Evolutionary conservation across 2,797 vertebrate species (phyloP).

Genomic region (Anguilla megastoma): DNA sequence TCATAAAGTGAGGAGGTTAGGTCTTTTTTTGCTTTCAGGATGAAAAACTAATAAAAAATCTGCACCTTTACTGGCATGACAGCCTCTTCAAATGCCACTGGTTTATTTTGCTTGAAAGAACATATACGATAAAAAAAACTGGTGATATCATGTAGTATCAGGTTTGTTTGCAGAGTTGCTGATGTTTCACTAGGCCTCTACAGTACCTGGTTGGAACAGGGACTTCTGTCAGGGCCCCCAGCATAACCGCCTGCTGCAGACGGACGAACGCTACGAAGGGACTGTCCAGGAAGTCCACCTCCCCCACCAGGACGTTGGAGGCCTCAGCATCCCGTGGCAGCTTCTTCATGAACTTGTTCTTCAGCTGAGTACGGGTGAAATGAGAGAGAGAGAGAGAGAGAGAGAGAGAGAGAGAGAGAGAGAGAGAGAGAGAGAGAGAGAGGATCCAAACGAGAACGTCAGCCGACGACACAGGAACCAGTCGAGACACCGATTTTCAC

Average conservation of each 20-base stretch:
- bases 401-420: neutral
- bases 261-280: constrained; percentile 96
- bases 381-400: neutral
- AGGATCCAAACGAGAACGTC: neutral
- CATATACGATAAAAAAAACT: neutral
- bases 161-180: too few species aligned
- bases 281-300: constrained; percentile 91
- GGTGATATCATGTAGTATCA: neutral
- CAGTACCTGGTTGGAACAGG: constrained; percentile 92
- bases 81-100: neutral
- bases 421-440: neutral
- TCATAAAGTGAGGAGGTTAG: too few species aligned
- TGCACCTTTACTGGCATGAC: neutral
- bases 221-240: constrained; percentile 95
- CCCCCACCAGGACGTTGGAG: constrained; percentile 95
- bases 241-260: constrained; percentile 93
- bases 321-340: constrained; percentile 95
- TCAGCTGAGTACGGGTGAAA: constrained; percentile 73
- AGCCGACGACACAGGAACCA: neutral
- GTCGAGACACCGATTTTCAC: neutral
- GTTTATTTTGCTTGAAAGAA: neutral
- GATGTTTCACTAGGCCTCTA: constrained; percentile 39
- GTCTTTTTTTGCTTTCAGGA: too few species aligned
- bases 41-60: too few species aligned
- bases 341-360: constrained; percentile 99